Conservation (phyloP, 2,888 invertebrate species). For the Metallyticus violacea region DNA sequence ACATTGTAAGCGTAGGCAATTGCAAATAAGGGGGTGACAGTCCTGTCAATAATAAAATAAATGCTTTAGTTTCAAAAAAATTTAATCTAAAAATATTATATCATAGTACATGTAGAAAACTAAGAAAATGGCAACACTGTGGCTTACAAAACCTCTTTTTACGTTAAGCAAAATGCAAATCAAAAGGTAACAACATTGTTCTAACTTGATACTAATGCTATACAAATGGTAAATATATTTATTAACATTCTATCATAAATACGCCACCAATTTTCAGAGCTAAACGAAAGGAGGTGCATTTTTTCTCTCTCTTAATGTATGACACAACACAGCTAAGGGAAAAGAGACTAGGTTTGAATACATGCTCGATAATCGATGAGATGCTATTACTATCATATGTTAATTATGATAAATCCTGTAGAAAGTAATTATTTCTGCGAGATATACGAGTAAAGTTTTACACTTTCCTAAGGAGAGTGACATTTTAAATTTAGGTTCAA, state of each 20-base stretch:
- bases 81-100: background rate
- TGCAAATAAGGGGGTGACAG: background rate
- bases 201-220: background rate
- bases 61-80: background rate
- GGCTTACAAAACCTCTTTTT: background rate
- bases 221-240: background rate
- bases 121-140: background rate
- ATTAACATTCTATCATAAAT: no score
- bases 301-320: no score
- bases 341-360: no score
- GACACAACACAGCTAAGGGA: no score
- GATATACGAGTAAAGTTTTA: background rate
- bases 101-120: background rate
- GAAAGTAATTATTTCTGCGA: no score
- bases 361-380: no score
- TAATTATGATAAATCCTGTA: no score
- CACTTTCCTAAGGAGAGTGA: background rate
- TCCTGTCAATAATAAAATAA: background rate
- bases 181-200: background rate
- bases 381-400: no score
- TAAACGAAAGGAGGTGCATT: no score
- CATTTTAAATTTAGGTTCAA: background rate
- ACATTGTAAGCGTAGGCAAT: no score
- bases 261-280: no score
- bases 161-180: background rate